phyloP scores from a whole-genome alignment of 2,797 vertebrate genomes.

The Brotula barbata region DNA sequence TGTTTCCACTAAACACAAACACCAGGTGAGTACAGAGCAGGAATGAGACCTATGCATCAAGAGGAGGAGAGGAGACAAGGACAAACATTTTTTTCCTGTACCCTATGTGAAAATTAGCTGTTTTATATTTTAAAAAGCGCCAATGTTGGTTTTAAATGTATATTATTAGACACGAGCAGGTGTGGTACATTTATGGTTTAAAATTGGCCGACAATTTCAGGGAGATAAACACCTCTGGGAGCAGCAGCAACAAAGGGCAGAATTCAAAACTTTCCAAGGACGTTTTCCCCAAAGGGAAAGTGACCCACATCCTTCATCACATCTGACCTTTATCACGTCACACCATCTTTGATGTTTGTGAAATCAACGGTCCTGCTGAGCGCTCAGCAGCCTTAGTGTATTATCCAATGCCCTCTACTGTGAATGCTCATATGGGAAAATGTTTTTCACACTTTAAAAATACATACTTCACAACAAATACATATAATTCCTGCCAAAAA shows the following conservation, averaged over 20 bases:
- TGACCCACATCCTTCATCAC: background rate
- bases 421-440: background rate
- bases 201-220: too few species aligned
- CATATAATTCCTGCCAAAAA: background rate
- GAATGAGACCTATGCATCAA: conserved; percentile 2
- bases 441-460: background rate
- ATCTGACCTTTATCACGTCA: conserved; percentile 16
- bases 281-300: background rate
- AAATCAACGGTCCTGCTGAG: background rate
- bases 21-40: conserved; percentile 38
- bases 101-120: background rate
- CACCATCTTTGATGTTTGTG: background rate
- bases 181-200: too few species aligned
- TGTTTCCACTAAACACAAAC: conserved; percentile 41
- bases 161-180: too few species aligned
- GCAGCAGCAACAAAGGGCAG: conserved; percentile 25
- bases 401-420: too few species aligned
- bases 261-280: conserved; percentile 14
- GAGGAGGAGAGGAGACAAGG: conserved; percentile 20
- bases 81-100: background rate
- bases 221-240: background rate
- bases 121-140: too few species aligned
- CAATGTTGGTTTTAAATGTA: background rate
- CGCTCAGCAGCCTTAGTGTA: too few species aligned
- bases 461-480: background rate